phyloP scores from a whole-genome alignment of 2,797 vertebrate species.

The Lagothrix lagotricha region DNA sequence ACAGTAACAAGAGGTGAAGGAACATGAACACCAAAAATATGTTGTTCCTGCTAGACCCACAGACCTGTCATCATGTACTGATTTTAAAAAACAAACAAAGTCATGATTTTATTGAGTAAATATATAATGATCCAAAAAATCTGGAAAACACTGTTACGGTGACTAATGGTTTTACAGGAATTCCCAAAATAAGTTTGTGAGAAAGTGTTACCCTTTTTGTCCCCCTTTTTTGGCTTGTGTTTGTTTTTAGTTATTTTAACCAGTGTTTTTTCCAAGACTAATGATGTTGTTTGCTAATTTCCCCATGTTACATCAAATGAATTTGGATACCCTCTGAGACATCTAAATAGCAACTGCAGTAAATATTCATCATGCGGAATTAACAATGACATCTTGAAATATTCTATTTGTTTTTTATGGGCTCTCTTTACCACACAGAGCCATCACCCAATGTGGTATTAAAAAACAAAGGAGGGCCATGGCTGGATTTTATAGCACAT shows the following conservation, averaged over 20 bases:
- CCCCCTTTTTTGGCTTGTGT: not conserved
- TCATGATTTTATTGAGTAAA: constrained; percentile 25
- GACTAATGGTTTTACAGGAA: constrained; percentile 57
- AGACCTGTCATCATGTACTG: not conserved
- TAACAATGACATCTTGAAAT: constrained; percentile 43
- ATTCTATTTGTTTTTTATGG: not conserved
- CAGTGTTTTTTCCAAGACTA: constrained; percentile 45
- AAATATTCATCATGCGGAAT: constrained; percentile 60
- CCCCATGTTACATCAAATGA: constrained; percentile 19
- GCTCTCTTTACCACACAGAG: not conserved
- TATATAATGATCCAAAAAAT: constrained; percentile 14
- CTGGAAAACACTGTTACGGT: constrained; percentile 27
- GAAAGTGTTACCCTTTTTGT: constrained; percentile 46
- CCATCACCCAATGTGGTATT: not conserved
- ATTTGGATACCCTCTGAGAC: constrained; percentile 45
- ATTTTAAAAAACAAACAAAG: constrained; percentile 48
- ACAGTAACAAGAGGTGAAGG: not conserved
- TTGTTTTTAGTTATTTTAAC: constrained; percentile 63
- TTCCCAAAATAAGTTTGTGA: constrained; percentile 43
- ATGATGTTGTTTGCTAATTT: constrained; percentile 53
- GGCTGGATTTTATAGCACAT: not conserved
- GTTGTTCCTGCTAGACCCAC: not conserved
- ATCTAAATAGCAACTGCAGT: constrained; percentile 32
- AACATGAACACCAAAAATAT: not conserved
- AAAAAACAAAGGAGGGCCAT: constrained; percentile 11